Percentiles rank a stretch among this genome's conserved stretches.
Conservation (phyloP, 1,140 invertebrate genomes). For the Eriocheir sinensis region DNA sequence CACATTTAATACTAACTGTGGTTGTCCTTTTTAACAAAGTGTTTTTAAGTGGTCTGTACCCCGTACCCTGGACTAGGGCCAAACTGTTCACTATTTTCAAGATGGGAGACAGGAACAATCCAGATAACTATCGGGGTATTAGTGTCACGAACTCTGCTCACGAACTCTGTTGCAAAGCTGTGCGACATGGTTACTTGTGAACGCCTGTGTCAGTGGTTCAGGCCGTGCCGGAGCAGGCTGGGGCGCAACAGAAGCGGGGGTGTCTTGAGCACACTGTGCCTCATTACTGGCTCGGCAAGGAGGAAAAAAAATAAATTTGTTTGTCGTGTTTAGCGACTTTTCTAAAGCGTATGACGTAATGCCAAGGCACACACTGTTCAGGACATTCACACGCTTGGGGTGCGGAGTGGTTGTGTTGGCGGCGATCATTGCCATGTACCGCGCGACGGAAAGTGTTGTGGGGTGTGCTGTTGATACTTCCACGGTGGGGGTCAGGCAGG, state of each 20-base stretch:
- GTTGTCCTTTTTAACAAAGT: not conserved
- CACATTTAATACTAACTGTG: conserved; percentile 32
- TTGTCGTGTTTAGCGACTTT: too few relatives aligned
- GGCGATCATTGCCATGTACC: not conserved
- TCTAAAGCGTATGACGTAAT: too few relatives aligned
- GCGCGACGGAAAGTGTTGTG: too few relatives aligned
- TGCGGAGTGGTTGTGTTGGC: not conserved
- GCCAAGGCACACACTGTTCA: too few relatives aligned
- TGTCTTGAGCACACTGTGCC: not conserved
- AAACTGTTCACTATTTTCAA: conserved; percentile 24
- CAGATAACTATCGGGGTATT: conserved; percentile 9
- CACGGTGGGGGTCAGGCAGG: not conserved
- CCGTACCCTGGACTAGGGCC: not conserved
- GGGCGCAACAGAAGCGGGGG: too few relatives aligned
- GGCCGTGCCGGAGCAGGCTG: too few relatives aligned
- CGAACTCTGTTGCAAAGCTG: too few relatives aligned
- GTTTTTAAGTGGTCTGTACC: conserved; percentile 28
- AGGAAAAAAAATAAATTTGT: not conserved
- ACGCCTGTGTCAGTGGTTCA: too few relatives aligned
- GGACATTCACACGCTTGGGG: not conserved
- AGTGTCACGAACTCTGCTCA: not conserved
- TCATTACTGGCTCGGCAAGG: not conserved
- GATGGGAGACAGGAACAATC: not conserved
- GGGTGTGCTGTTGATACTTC: too few relatives aligned
- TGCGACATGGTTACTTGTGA: conserved; percentile 19